Evolutionary conservation across 1,140 invertebrate species (phyloP).

Genomic region (Homarus americanus): DNA sequence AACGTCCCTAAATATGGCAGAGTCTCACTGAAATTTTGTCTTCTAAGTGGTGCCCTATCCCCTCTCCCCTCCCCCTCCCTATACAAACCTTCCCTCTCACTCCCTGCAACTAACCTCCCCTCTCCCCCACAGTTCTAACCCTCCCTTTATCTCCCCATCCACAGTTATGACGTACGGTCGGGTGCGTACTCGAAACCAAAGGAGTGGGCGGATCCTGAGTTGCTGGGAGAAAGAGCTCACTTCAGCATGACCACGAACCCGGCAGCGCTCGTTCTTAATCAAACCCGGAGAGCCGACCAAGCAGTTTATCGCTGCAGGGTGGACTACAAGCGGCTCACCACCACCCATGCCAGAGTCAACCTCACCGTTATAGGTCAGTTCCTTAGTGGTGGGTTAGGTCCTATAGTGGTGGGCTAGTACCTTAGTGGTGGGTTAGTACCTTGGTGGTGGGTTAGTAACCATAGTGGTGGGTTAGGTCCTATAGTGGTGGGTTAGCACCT

Average conservation of each 20-base stretch:
- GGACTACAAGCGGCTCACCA: constrained; percentile 93
- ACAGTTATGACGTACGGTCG: constrained; percentile 70
- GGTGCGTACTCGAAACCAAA: constrained; percentile 67
- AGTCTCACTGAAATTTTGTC: too few species aligned
- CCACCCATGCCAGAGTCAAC: constrained; percentile 92
- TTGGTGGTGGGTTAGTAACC: too few species aligned
- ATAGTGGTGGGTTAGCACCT: too few species aligned
- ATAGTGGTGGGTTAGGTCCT: too few species aligned
- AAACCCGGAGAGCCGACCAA: constrained; percentile 88
- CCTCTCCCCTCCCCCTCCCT: not conserved
- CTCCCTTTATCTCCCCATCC: not conserved
- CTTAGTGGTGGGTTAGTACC: too few species aligned
- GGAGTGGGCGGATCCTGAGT: constrained; percentile 69
- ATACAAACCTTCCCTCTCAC: too few species aligned
- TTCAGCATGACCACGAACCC: constrained; percentile 63
- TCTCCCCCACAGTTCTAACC: not conserved
- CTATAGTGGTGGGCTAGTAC: too few species aligned
- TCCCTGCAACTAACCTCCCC: not conserved
- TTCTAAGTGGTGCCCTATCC: too few species aligned
- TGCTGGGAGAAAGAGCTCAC: constrained; percentile 63
- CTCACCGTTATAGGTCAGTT: constrained; percentile 93
- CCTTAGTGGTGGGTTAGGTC: too few species aligned
- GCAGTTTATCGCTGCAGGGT: constrained; percentile 93
- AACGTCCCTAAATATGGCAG: too few species aligned
- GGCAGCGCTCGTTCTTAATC: constrained; percentile 86